Conservation (phyloP, 2,113 vertebrate genomes). For the Heteronetta atricapilla region DNA sequence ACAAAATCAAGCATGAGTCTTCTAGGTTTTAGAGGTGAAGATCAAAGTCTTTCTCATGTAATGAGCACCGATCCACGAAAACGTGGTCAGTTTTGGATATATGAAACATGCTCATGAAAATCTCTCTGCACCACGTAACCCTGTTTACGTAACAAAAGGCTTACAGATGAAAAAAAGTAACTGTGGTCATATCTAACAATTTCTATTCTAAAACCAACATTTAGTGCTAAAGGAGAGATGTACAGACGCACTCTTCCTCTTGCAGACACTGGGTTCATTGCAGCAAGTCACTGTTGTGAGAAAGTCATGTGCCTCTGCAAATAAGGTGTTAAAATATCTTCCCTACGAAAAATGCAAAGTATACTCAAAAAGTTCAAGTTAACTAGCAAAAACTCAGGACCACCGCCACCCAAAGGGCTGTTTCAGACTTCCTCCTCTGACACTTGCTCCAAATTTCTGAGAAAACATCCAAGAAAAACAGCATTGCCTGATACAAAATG, state of each 20-base stretch:
- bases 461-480: neutral
- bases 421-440: neutral
- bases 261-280: neutral
- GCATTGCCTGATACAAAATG: neutral
- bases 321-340: neutral
- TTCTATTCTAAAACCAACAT: neutral
- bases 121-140: neutral
- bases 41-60: neutral
- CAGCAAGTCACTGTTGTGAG: neutral
- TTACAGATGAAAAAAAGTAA: neutral
- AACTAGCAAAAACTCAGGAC: neutral
- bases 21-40: neutral
- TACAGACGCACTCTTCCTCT: neutral
- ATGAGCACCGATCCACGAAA: neutral
- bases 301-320: neutral
- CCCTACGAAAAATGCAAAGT: neutral
- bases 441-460: neutral
- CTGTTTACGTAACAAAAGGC: neutral
- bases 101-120: neutral
- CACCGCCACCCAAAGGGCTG: neutral
- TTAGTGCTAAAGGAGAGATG: neutral
- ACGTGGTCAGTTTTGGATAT: neutral
- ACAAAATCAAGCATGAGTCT: rapidly evolving
- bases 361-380: neutral
- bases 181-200: neutral